Evolutionary conservation across 2,888 invertebrate genomes (phyloP).

Genomic region (Agriopis marginaria): DNA sequence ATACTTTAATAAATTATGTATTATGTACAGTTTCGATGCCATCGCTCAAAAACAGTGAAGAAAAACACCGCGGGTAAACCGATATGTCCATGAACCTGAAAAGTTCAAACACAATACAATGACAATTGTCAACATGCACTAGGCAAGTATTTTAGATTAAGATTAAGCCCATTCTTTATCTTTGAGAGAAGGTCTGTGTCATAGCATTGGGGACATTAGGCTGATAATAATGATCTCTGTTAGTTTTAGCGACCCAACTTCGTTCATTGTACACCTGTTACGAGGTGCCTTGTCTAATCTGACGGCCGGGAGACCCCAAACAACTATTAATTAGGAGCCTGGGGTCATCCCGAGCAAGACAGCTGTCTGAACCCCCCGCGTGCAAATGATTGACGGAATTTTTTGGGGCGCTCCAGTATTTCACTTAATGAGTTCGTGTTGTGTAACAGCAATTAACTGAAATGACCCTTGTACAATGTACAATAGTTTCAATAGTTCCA

Average conservation of each 20-base stretch:
- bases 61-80: no score
- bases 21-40: no score
- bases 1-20: no score
- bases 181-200: no score
- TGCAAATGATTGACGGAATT: conserved; percentile 67
- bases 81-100: no score
- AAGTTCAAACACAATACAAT: no score
- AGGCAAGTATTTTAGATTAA: no score
- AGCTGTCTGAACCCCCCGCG: conserved; percentile 67
- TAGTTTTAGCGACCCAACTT: conserved; percentile 1
- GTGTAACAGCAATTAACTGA: conserved; percentile 17
- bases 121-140: no score
- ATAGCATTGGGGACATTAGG: not conserved
- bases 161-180: no score
- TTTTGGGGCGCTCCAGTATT: conserved; percentile 45
- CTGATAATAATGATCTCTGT: not conserved
- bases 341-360: conserved; percentile 76
- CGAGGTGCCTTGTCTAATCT: conserved; percentile 40
- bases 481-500: not conserved
- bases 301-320: conserved; percentile 51
- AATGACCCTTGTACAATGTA: conserved; percentile 10
- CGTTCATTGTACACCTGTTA: conserved; percentile 42
- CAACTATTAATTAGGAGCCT: conserved; percentile 80
- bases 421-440: conserved; percentile 37
- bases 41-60: no score